These are phyloP conservation scores for Parnassius smintheus DNA, from an alignment of 2,888 invertebrate species.

Conservation along the genomic window DNA sequence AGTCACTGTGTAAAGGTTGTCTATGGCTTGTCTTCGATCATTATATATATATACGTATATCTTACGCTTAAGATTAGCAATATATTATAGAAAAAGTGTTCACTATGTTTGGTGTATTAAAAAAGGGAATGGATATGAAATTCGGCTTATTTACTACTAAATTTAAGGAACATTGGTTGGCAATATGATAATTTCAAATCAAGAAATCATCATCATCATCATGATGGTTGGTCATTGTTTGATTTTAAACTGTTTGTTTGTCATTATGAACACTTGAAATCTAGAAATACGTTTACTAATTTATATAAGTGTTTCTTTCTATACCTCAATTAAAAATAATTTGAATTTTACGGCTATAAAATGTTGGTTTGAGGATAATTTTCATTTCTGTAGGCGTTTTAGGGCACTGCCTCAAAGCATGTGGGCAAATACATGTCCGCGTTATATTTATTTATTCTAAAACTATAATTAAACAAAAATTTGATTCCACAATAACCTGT, in stretches of 20 bases:
- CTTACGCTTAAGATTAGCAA: constrained; percentile 61
- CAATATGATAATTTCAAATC: constrained; percentile 7
- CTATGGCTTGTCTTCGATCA: constrained; percentile 52
- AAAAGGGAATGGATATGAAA: constrained; percentile 12
- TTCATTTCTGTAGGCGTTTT: too few species aligned
- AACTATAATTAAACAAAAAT: not conserved
- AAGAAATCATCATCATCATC: not conserved
- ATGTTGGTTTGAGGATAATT: too few species aligned
- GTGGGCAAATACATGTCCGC: too few species aligned
- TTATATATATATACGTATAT: constrained; percentile 30
- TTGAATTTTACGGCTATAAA: too few species aligned
- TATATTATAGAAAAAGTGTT: constrained; percentile 61
- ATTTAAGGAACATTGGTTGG: constrained; percentile 12
- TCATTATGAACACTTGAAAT: too few species aligned
- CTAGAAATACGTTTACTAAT: too few species aligned
- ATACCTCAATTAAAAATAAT: not conserved
- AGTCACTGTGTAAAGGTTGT: constrained; percentile 56
- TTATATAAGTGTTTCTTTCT: too few species aligned
- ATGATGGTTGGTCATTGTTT: too few species aligned
- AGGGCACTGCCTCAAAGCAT: too few species aligned
- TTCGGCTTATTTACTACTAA: constrained; percentile 18
- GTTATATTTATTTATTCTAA: not conserved
- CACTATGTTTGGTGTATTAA: constrained; percentile 37
- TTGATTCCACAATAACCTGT: not conserved
- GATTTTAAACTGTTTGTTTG: too few species aligned